Conservation (phyloP, 2,888 invertebrate genomes). For the Poecilus cupreus region DNA sequence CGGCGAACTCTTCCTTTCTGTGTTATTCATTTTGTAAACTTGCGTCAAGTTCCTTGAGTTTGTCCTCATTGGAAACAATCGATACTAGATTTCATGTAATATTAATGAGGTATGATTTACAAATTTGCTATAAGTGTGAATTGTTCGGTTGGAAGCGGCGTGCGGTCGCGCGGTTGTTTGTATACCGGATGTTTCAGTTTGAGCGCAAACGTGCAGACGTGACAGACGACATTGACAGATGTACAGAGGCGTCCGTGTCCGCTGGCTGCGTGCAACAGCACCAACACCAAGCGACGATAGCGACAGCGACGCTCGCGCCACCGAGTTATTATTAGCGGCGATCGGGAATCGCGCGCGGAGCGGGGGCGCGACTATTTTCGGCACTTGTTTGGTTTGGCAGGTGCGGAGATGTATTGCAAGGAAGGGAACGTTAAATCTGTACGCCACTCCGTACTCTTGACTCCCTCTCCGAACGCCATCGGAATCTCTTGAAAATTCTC, state of each 20-base stretch:
- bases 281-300: neutral
- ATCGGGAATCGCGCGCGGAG: conserved; percentile 34
- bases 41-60: neutral
- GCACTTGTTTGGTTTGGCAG: conserved; percentile 58
- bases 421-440: conserved; percentile 57
- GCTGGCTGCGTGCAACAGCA: neutral
- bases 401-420: conserved; percentile 57
- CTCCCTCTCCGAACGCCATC: conserved; percentile 46
- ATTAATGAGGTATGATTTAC: neutral
- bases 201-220: conserved; percentile 26
- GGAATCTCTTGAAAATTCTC: conserved; percentile 56
- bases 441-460: conserved; percentile 38
- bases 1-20: no score
- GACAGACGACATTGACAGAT: conserved; percentile 58
- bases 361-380: conserved; percentile 46
- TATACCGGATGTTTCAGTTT: conserved; percentile 47
- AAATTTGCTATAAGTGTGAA: neutral
- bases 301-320: neutral
- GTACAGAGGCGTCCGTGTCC: neutral
- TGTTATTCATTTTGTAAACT: neutral
- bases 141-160: neutral
- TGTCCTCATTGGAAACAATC: neutral
- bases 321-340: conserved; percentile 46
- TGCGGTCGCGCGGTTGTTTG: conserved; percentile 5
- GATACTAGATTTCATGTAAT: neutral